Percentiles rank a stretch among this genome's conserved stretches.
Conservation (phyloP, 2,888 invertebrate species). For the Eustalomyia histrio region DNA sequence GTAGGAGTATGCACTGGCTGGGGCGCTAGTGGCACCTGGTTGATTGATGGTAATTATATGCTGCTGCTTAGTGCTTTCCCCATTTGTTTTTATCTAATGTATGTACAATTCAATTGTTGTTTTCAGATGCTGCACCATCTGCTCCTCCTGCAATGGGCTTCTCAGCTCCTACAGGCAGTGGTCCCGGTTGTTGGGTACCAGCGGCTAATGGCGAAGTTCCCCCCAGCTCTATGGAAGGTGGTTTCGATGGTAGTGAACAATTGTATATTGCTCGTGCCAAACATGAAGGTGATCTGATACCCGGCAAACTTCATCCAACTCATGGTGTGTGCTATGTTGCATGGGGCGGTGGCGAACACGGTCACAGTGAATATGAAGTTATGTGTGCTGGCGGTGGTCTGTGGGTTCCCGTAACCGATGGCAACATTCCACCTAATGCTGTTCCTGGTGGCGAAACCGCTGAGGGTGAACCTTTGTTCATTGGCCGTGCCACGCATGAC, state of each 20-base stretch:
- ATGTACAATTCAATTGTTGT: neutral
- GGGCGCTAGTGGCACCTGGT: slow-evolving; percentile 91
- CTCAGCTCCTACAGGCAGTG: slow-evolving; percentile 71
- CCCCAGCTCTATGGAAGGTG: slow-evolving; percentile 85
- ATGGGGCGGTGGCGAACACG: slow-evolving; percentile 88
- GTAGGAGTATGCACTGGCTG: slow-evolving; percentile 92
- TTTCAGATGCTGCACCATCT: slow-evolving; percentile 56
- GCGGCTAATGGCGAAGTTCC: slow-evolving; percentile 84
- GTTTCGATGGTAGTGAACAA: slow-evolving; percentile 82
- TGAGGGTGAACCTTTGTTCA: slow-evolving; percentile 88
- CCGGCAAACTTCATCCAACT: slow-evolving; percentile 86
- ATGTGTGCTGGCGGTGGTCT: slow-evolving; percentile 82
- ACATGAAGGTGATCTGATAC: slow-evolving; percentile 87
- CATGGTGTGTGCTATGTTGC: slow-evolving; percentile 86
- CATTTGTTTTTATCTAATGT: neutral
- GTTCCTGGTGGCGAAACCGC: slow-evolving; percentile 87
- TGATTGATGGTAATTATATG: slow-evolving; percentile 84
- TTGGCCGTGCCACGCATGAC: slow-evolving; percentile 89
- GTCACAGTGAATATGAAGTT: slow-evolving; percentile 85
- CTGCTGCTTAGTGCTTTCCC: neutral
- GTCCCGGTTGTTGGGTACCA: slow-evolving; percentile 82
- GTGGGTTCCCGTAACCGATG: slow-evolving; percentile 84
- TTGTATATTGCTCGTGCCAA: slow-evolving; percentile 85
- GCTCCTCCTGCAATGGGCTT: slow-evolving; percentile 70
- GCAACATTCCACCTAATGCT: slow-evolving; percentile 87